Percentiles rank a stretch among this genome's conserved stretches.
Conservation (phyloP, 2,888 invertebrate species). For the Cyclophora punctaria region DNA sequence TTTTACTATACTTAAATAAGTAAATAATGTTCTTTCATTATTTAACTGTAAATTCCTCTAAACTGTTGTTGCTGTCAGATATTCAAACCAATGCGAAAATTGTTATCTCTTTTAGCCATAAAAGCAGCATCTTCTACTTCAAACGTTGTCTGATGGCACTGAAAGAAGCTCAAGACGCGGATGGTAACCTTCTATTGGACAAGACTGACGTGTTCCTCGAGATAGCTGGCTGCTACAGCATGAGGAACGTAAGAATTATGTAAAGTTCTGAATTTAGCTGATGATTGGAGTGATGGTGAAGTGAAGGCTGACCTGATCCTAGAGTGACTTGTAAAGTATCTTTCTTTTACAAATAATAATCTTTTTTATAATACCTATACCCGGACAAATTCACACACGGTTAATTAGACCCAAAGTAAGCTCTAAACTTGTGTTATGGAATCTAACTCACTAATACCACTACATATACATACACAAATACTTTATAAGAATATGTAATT, state of each 20-base stretch:
- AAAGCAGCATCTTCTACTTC: slow-evolving; percentile 54
- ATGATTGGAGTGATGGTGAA: too few species aligned
- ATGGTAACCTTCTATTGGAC: slow-evolving; percentile 33
- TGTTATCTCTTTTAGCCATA: slow-evolving; percentile 30
- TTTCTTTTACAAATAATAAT: too few species aligned
- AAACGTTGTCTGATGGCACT: slow-evolving; percentile 46
- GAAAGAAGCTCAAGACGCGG: slow-evolving; percentile 35
- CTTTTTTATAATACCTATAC: too few species aligned
- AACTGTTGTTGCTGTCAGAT: neutral
- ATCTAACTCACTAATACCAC: too few species aligned
- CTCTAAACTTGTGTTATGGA: too few species aligned
- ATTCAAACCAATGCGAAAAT: neutral
- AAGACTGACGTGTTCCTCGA: slow-evolving; percentile 46
- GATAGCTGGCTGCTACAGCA: slow-evolving; percentile 51
- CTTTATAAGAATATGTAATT: too few species aligned
- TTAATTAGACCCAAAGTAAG: too few species aligned
- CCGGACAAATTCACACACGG: too few species aligned
- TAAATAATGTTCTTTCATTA: neutral
- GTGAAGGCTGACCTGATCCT: too few species aligned
- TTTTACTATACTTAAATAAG: neutral
- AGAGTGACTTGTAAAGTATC: too few species aligned
- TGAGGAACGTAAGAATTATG: slow-evolving; percentile 46
- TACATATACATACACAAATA: too few species aligned
- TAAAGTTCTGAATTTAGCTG: neutral
- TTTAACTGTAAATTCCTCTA: neutral